Evolutionary conservation across 2,888 invertebrate species (phyloP), one percentile per base, ranked within the genome.

Genomic region (Sesamia inferens): DNA sequence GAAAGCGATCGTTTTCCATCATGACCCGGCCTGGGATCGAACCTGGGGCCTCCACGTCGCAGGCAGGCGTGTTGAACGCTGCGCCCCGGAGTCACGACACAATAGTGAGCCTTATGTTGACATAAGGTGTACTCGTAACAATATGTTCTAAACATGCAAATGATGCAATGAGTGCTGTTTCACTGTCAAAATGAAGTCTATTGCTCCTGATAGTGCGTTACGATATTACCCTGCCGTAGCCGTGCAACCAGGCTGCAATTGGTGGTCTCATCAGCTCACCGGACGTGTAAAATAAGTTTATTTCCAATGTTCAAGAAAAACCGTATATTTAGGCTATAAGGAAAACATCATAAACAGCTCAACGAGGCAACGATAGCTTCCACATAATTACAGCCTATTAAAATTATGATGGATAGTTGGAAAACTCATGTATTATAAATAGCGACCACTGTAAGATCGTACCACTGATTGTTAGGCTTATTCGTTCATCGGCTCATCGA

Each of bases 301-400:
- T 8, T 48, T 24, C 19, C 31, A 31, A 31, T 47, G 64, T 48
- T 48, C 48, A 48, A 64, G 8, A 10, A 51, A 31, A 19, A 5
- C 14, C 5, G 22, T 42, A 58, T 47, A 62, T 62, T 57, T 48
- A 55, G 42, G 19, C 55, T 19, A 42, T 70, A 62, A 51, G 62
- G 62, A 78, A 75, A 62, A 55, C 51, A 75, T 13, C 24, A 65
- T 44, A 10, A 16, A 44, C 22, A 66, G 31, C 8, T 62, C 14
- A 10, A 31, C 31, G 3, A 19, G 51, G n/a, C 4, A 19, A 51
- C 19, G n/a, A 61, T 69, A 11, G 39, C 75, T 83, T 81, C 83
- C 79, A 74, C 68, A 69, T 83, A 59, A 47, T 68, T 31, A 31
- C 5, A 13, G n/a, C 22, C 59, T 63, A 83, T 79, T 79, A 78